These are phyloP conservation scores for Pteronura brasiliensis DNA, from an alignment of 2,113 vertebrate species.

Conservation along the genomic window DNA sequence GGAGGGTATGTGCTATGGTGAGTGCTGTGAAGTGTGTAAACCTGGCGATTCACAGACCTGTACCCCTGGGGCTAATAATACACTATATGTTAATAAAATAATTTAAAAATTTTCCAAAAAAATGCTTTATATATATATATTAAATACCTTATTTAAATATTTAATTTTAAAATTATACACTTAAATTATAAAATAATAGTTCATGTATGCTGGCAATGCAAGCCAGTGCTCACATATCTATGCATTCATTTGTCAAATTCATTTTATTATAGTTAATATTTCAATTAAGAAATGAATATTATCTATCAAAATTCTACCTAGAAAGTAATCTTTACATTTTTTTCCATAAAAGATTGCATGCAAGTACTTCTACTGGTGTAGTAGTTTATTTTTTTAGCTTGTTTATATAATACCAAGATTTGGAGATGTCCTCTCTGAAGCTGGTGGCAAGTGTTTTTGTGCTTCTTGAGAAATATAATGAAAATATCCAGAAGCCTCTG, in stretches of 20 bases:
- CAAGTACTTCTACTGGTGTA: background rate
- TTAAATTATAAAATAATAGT: slow-evolving; percentile 12
- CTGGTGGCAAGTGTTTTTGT: background rate
- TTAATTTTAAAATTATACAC: background rate
- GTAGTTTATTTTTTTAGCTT: background rate
- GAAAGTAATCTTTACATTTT: background rate
- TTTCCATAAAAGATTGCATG: background rate
- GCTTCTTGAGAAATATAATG: background rate
- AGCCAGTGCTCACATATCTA: background rate
- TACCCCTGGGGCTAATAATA: too few species aligned
- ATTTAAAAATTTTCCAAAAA: background rate
- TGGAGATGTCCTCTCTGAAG: background rate
- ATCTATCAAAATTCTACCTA: background rate
- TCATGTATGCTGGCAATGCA: background rate
- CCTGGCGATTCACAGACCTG: too few species aligned
- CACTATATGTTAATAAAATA: too few species aligned
- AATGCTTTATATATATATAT: background rate
- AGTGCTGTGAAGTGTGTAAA: too few species aligned
- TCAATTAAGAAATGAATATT: slow-evolving; percentile 21
- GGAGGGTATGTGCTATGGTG: too few species aligned
- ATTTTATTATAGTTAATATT: background rate
- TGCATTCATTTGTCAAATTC: background rate
- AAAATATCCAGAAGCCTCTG: background rate
- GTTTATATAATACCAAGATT: background rate
- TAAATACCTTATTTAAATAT: slow-evolving; percentile 8